Evolutionary conservation across 1,140 invertebrate genomes (phyloP), one percentile per base, ranked within the genome.

Genomic region (Cryptotermes secundus): DNA sequence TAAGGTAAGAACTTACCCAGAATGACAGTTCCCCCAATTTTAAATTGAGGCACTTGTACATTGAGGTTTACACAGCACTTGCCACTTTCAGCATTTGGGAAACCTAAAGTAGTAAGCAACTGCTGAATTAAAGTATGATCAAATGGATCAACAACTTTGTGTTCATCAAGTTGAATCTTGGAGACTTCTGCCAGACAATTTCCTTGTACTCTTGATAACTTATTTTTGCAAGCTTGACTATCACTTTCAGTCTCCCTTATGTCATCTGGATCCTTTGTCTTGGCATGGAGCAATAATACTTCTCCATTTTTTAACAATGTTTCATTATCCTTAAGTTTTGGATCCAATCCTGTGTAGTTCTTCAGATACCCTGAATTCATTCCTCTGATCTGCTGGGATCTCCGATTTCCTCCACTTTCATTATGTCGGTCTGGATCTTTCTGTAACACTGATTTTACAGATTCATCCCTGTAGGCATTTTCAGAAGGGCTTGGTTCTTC

Each of bases 101-200:
- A 81, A 9, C 80, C 80, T 31, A 35, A 7, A 34, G 35, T 22
- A 36, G 35, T 35, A 26, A 81, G 34, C n/a, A 81, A 34, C 34
- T 81, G 6, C 24, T 31, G 24, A 81, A 81, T 81, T 34, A 81
- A 34, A 26, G n/a, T 45, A 26, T 24, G 42, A 16, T 81, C 80
- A 81, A 81, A 81, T 34, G 80, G 80, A 35, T 81, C 34, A 81
- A 81, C 1, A 34, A 10, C 80, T 31, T 35, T 81, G 42, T 35
- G 26, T 72, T 14, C 59, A 31, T 31, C n/a, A 7, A 72, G 26
- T 2, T 72, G 0, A n/a, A 38, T 26, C 26, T 31, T n/a, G 16
- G 59, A 72, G 7, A 72, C 9, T 14, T 72, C 59, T 72, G 59
- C 7, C 59, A 72, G 14, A 31, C 6, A n/a, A 26, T 72, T 72